A percentile compares a stretch with the other conserved stretches of the same genome.
Conservation (phyloP, 2,113 vertebrate genomes). For the Otus sunia region DNA sequence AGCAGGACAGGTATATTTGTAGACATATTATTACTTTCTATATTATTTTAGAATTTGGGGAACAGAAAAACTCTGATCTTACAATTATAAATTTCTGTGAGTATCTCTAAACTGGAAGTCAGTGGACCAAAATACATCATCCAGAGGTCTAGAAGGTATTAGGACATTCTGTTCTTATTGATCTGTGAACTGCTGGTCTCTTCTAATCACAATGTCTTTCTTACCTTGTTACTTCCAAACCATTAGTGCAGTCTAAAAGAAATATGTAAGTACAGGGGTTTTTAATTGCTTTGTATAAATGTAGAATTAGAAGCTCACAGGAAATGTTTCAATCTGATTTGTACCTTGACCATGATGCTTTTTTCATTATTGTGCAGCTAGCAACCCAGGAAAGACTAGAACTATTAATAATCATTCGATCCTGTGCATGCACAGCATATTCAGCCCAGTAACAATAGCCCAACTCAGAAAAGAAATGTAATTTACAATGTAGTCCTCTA, state of each 20-base stretch:
- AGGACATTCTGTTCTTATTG: constrained; percentile 29
- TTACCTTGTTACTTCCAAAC: constrained; percentile 33
- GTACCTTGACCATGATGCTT: constrained; percentile 9
- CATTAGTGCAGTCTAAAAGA: constrained; percentile 37
- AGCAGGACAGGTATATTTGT: background rate
- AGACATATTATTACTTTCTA: background rate
- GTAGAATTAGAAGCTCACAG: constrained; percentile 32
- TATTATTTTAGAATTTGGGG: constrained; percentile 37
- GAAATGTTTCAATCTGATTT: constrained; percentile 31
- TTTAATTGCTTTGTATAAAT: constrained; percentile 51
- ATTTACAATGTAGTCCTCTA: background rate
- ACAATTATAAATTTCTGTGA: constrained; percentile 13
- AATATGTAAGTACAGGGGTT: background rate
- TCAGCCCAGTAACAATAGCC: background rate
- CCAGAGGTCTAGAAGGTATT: background rate
- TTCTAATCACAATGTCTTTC: constrained; percentile 11
- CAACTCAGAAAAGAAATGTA: background rate
- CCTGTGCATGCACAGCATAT: constrained; percentile 34
- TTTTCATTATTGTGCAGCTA: constrained; percentile 42
- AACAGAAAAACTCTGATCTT: background rate
- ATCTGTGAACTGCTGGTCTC: constrained; percentile 18
- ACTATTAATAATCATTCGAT: constrained; percentile 47
- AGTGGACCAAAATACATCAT: constrained; percentile 48
- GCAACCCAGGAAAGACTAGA: constrained; percentile 6
- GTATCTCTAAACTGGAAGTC: constrained; percentile 43